These are phyloP conservation scores for Semotilus atromaculatus DNA, from an alignment of 2,797 vertebrate species.

Conservation along the genomic window DNA sequence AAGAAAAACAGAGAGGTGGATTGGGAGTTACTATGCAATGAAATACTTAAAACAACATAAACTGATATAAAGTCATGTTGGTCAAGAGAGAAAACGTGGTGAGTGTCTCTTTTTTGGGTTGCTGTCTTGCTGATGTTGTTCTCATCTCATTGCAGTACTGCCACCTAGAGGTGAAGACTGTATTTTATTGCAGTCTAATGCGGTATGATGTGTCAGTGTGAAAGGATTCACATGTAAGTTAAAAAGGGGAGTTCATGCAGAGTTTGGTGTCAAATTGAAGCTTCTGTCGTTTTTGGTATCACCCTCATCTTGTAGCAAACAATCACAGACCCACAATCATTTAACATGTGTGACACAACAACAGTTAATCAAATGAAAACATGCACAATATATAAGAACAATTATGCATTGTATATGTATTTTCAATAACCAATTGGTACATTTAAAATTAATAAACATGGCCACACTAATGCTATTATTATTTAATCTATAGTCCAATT, in stretches of 20 bases:
- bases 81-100: not conserved
- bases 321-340: slow-evolving; percentile 26
- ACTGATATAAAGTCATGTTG: not conserved
- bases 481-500: not conserved
- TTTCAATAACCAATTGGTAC: not conserved
- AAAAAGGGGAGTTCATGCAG: slow-evolving; percentile 66
- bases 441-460: not conserved
- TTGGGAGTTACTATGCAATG: not conserved
- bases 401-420: too few species aligned
- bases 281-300: slow-evolving; percentile 77
- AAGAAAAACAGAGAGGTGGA: not conserved
- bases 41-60: not conserved
- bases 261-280: slow-evolving; percentile 78
- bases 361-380: not conserved
- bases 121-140: slow-evolving; percentile 11
- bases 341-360: too few species aligned
- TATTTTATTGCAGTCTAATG: not conserved
- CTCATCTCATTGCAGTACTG: slow-evolving; percentile 19
- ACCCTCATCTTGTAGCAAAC: slow-evolving; percentile 71
- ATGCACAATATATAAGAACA: not conserved
- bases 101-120: not conserved
- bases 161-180: slow-evolving; percentile 20
- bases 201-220: not conserved
- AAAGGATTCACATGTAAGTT: not conserved
- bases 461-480: not conserved